These are phyloP conservation scores for Lemur catta DNA, from an alignment of 2,797 vertebrate genomes.

Conservation along the genomic window DNA sequence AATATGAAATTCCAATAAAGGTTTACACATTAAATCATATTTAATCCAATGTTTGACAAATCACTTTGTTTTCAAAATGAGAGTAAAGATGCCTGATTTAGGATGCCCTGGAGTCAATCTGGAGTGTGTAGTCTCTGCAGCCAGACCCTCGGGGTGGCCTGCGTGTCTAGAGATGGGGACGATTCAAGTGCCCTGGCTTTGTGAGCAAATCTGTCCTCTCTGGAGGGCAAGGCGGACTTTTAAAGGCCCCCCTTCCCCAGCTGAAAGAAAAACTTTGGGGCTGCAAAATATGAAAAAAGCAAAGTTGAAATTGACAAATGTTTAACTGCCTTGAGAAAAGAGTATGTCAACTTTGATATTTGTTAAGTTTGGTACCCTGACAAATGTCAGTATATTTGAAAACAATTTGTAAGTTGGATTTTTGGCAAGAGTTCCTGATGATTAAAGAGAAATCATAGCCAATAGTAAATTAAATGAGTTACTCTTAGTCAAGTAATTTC, in stretches of 20 bases:
- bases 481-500: constrained; percentile 46
- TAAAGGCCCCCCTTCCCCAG: neutral
- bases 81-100: neutral
- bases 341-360: neutral
- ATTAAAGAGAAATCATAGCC: constrained; percentile 41
- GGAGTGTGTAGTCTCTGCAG: neutral
- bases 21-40: neutral
- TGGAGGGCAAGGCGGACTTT: fast-evolving
- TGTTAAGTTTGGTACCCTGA: neutral
- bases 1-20: neutral
- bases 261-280: neutral
- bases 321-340: constrained; percentile 39
- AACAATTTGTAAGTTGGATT: constrained; percentile 55
- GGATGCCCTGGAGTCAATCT: neutral
- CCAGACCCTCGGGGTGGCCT: neutral
- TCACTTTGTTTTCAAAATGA: neutral
- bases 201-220: neutral
- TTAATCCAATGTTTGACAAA: neutral
- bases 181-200: neutral
- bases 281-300: neutral
- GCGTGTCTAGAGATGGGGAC: neutral
- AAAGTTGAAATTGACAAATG: neutral
- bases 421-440: constrained; percentile 58
- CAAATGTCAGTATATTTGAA: constrained; percentile 53
- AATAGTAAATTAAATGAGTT: constrained; percentile 29